Evolutionary conservation across 2,888 invertebrate species (phyloP).

Genomic region (Ennomos erosarius): DNA sequence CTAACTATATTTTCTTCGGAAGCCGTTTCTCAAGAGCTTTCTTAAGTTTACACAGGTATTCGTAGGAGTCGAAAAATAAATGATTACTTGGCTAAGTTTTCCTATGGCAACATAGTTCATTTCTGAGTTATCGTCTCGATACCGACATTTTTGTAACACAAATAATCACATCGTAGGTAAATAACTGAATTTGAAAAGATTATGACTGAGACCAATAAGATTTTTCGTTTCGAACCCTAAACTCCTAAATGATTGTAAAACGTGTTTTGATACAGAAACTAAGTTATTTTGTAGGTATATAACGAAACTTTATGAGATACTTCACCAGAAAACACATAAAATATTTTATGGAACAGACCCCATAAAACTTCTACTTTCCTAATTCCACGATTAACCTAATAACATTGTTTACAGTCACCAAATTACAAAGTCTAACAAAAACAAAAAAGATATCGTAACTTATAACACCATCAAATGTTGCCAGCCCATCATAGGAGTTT

Average conservation of each 20-base stretch:
- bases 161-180: not conserved
- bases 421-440: constrained; percentile 39
- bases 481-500: constrained; percentile 39
- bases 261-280: too few species aligned
- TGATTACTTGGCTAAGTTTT: too few species aligned
- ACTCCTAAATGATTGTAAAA: too few species aligned
- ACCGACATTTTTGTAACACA: too few species aligned
- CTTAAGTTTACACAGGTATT: too few species aligned
- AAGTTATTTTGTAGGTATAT: too few species aligned
- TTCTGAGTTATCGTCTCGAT: too few species aligned
- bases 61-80: too few species aligned
- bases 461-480: constrained; percentile 48
- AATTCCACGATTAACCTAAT: constrained; percentile 23
- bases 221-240: too few species aligned
- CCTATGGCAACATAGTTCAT: too few species aligned
- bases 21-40: too few species aligned
- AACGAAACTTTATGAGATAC: not conserved
- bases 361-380: constrained; percentile 33
- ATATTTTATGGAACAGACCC: constrained; percentile 16
- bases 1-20: not conserved
- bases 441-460: constrained; percentile 39
- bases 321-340: constrained; percentile 7
- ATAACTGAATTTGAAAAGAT: not conserved
- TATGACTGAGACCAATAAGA: too few species aligned
- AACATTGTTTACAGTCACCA: constrained; percentile 24